These are phyloP conservation scores for Caenorhabditis parvicauda DNA, from an alignment of 2,888 invertebrate species.

Conservation along the genomic window DNA sequence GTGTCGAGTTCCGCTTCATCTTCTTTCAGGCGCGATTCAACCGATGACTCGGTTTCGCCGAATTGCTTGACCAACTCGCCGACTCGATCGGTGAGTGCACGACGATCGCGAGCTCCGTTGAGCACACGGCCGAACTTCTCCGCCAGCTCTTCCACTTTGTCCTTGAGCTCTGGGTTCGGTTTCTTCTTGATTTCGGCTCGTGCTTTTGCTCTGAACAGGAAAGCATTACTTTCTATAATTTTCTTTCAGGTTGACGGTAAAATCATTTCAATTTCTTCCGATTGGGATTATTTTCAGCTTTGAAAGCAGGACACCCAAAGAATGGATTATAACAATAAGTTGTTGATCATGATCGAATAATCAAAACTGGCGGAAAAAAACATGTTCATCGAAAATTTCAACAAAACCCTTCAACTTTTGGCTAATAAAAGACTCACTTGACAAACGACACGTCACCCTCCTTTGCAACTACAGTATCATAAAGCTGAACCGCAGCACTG, in stretches of 20 bases:
- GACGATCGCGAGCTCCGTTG: constrained; percentile 78
- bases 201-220: constrained; percentile 62
- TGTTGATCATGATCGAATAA: not conserved
- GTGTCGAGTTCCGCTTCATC: constrained; percentile 34
- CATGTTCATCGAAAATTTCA: not conserved
- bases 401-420: not conserved
- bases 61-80: constrained; percentile 38
- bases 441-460: constrained; percentile 81
- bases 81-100: constrained; percentile 36
- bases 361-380: not conserved
- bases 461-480: constrained; percentile 83
- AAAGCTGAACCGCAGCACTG: constrained; percentile 71
- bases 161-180: constrained; percentile 70
- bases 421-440: constrained; percentile 9
- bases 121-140: constrained; percentile 87
- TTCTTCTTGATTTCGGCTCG: constrained; percentile 51
- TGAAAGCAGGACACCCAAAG: too few relatives aligned
- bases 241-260: not conserved
- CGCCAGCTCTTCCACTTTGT: constrained; percentile 83
- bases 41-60: constrained; percentile 29
- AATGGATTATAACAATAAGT: not conserved
- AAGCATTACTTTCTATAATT: too few relatives aligned
- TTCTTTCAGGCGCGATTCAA: constrained; percentile 28
- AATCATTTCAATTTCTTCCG: not conserved
- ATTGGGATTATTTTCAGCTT: too few relatives aligned